Base-by-base conservation (phyloP, 2,113 vertebrate species). In the Panthera tigris region DNA sequence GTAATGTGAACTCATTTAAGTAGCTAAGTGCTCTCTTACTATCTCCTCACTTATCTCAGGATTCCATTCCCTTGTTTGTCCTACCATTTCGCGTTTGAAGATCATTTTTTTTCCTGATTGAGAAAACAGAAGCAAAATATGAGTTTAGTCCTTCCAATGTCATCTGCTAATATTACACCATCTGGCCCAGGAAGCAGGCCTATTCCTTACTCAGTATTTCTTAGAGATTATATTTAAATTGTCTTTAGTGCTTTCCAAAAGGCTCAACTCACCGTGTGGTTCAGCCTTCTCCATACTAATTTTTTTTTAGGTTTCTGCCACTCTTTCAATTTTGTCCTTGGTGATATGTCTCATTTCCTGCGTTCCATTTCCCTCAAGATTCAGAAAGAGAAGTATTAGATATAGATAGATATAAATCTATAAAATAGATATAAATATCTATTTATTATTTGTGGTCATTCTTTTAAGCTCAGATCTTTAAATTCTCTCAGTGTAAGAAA, bases 121-220 rank as follows among this genome's bases (percentile, higher is more conserved):
- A 97, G 94, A 97, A 97, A 98, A 98, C 98, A 98, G 98, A 97
- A 96, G 95, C 95, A 98, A 98, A 97, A 98, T 98, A 98, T 88
- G 91, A 96, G 50, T 96, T 96, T 71, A 91, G 95, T 91, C 96
- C 92, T 97, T 98, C 71, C 94, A 97, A 91, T 92, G 97, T 98
- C 98, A 98, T 94, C 94, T 94, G 94, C 94, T 98, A 95, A 91
- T 97, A 92, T 97, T 85, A 96, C 94, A 94, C 74, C 93, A 83
- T 97, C 97, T 96, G 93, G 80, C 31, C 76, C 7, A 57, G 80
- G 50, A 97, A 97, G 61, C 79, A 82, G 68, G 25, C 39, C 33
- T 89, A 88, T 88, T 14, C 74, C 18, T 88, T 48, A 39, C 41
- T 92, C 82, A 61, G 66, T 90, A 84, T 95, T 94, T 88, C 95